phyloP scores from a whole-genome alignment of 2,113 vertebrate species.

The Rousettus leschenaultii region DNA sequence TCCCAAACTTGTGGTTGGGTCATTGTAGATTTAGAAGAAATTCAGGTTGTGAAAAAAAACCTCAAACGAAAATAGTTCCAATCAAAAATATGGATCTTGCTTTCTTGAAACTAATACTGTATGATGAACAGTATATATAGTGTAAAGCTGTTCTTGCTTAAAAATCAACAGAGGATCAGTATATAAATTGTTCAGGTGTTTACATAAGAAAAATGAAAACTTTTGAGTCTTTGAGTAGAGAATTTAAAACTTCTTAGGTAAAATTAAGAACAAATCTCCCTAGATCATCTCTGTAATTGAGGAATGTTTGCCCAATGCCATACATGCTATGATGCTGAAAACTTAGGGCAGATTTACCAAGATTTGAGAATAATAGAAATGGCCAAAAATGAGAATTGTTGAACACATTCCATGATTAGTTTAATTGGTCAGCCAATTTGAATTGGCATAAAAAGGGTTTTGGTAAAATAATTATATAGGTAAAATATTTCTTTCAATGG shows the following conservation, averaged over 20 bases:
- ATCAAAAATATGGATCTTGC: constrained; percentile 23
- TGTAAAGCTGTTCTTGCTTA: constrained; percentile 42
- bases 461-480: not conserved
- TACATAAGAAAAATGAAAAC: not conserved
- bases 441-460: not conserved
- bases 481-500: constrained; percentile 9
- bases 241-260: constrained; percentile 40
- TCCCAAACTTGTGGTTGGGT: constrained; percentile 67
- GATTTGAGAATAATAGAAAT: constrained; percentile 26
- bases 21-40: constrained; percentile 63
- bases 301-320: not conserved
- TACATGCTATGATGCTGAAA: not conserved
- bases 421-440: not conserved
- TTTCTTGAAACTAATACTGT: not conserved
- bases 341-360: not conserved
- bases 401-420: not conserved
- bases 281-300: not conserved
- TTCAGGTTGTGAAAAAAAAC: constrained; percentile 26
- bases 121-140: not conserved
- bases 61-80: constrained; percentile 32
- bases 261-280: not conserved
- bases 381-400: not conserved
- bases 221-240: constrained; percentile 10
- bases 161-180: not conserved
- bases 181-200: not conserved